phyloP scores from a whole-genome alignment of 2,113 vertebrate genomes.

The Sylvia atricapilla region DNA sequence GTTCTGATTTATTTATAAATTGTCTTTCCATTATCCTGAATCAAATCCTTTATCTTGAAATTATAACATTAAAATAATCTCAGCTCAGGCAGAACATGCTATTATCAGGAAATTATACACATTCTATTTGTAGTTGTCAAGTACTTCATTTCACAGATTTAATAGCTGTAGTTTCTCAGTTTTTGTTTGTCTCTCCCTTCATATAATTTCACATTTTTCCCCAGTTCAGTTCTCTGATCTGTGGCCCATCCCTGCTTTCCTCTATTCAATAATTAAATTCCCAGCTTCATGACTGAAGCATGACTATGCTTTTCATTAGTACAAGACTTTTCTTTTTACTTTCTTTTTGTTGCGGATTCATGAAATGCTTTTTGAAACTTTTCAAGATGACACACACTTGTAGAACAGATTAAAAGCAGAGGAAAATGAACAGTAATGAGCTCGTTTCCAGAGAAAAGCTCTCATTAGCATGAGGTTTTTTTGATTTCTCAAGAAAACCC shows the following conservation, averaged over 20 bases:
- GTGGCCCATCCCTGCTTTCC: background rate
- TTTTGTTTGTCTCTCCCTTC: background rate
- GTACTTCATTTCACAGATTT: background rate
- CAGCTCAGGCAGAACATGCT: rapidly evolving
- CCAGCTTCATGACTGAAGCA: background rate
- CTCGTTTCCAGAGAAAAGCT: slow-evolving; percentile 29
- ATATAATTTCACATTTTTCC: background rate
- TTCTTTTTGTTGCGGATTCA: slow-evolving; percentile 18
- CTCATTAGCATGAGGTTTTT: background rate
- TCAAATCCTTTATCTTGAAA: background rate
- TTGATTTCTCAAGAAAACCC: background rate
- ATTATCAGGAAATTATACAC: background rate
- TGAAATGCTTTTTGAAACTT: slow-evolving; percentile 36
- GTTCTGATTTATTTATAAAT: background rate
- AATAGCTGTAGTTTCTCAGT: background rate
- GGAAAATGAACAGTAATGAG: slow-evolving; percentile 44
- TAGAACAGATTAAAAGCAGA: slow-evolving; percentile 42
- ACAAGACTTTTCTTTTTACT: background rate
- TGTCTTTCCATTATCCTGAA: background rate
- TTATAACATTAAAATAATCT: background rate
- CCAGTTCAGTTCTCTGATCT: background rate
- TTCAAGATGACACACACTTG: slow-evolving; percentile 6
- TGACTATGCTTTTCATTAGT: background rate
- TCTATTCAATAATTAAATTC: background rate
- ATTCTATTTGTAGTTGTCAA: background rate